Evolutionary conservation across 2,888 invertebrate species (phyloP), one percentile per base, ranked within the genome.

Genomic region (Calliopum simillimum): DNA sequence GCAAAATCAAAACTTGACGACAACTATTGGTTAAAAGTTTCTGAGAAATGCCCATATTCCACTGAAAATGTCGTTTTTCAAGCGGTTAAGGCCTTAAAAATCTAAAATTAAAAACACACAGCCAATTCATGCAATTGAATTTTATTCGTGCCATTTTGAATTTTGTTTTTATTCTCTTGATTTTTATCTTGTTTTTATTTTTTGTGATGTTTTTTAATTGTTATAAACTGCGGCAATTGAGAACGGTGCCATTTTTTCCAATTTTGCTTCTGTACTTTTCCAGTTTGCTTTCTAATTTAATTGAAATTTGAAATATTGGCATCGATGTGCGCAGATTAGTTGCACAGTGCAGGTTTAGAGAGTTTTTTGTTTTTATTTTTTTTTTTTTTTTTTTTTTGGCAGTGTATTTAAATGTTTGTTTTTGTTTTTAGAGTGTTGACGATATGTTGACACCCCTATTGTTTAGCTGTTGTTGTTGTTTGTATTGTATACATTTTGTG

Each of bases 231-330:
- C 61, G 12, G 44, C 61, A 44, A 61, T 61, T 61, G 44, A 43
- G 19, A 61, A 19, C 13, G 44, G 21, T 16, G 33, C 16, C 51
- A 11, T 21, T 51, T 51, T 51, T 51, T 19, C 19, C 4, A 16
- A n/a, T 23, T 13, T 6, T 23, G 19, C 23, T 21, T 19, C 12
- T 21, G 53, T 12, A 11, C 19, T 61, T 44, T 61, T 46, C 19
- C 23, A 46, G 44, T 21, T 58, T 46, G 44, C 46, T 23, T 4
- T 53, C 23, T 61, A 61, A 61, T 61, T 61, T 43, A 61, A 44
- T 61, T 44, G 61, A 61, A 61, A 46, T 46, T 46, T 46, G 23
- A 61, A 61, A 46, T 46, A 61, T 61, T 61, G 33, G 21, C 61
- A 58, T 33, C n/a, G 11, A 58, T 33, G 23, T 58, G 56, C 11